Base-by-base conservation (phyloP, 2,888 invertebrate genomes). In the Cetonia aurata region DNA sequence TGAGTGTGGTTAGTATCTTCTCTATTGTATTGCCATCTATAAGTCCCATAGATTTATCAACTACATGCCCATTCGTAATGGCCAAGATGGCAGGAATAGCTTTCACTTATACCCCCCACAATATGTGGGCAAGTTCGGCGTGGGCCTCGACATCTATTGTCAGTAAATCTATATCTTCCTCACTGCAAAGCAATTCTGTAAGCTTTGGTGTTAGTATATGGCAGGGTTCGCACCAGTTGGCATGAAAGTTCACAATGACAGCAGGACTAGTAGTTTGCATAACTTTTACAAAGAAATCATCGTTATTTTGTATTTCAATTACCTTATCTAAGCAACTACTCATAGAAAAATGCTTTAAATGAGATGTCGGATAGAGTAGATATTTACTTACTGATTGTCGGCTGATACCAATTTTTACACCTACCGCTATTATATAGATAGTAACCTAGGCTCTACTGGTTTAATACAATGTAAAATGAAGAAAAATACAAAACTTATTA, bases 211-310 rank as follows among this genome's bases (percentile, higher is more conserved):
- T 95, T 12, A 95, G 86, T 78, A 94, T 93, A 84, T 94, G 94
- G 83, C 95, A 95, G 0, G 95, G 95, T 83, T 94, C 94, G 80
- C 95, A 95, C 95, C 95, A 95, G 76, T 95, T 94, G 0, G 95
- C 95, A 80, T 95, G 95, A 81, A 95, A 95, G 82, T 95, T 95
- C 0, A 95, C 94, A 82, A 95, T 93, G n/a, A 95, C 95, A 37
- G 95, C 25, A 25, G 25, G 93, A 78, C 91, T 91, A 44, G 90
- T 89, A 77, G 92, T 94, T 82, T 94, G 93, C 89, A 95, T 93
- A 62, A 95, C 94, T 87, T 93, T 94, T 76, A 89, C 88, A 73
- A 93, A 88, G 83, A 94, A 94, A 76, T 93, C 93, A 72, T 90
- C 91, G 80, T 93, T 92, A 83, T 91, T 91, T 79, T 90, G 91